Evolutionary conservation across 2,888 invertebrate genomes (phyloP), one percentile per base, ranked within the genome.

Genomic region (Hipparchia semele): DNA sequence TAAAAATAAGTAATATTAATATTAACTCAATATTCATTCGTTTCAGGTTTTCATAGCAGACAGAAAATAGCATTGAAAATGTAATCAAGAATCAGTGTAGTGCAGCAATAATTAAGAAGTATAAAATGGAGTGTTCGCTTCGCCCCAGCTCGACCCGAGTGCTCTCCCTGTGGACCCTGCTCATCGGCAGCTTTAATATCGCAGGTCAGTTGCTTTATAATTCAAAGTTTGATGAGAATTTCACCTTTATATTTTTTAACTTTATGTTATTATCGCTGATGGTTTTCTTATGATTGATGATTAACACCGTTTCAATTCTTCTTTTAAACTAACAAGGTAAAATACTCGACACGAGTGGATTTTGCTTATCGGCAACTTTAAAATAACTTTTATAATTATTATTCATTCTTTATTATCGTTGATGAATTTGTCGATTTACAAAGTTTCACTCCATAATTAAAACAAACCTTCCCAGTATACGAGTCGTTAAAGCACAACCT

Each of bases 151-250:
- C 87, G 58, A 84, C 86, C 68, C 83, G 86, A 77, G 80, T 88
- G 59, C 80, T 90, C 69, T 89, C 91, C 78, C 83, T 91, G 59
- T 91, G 92, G 91, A 86, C 88, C 0, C 77, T 92, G 49, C 79
- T 91, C 33, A 88, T 91, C 68, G 90, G 89, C 70, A 89, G 88
- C 81, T 89, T 91, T 80, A 89, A 89, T 78, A 87, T 90, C 71
- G 88, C 90, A 85, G 91, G 91, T 91, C 73, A 76, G 77, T 77
- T 13, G 56, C 59, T 66, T 72, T 60, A 71, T 71, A 70, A 70
- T 70, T 74, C 66, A 71, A 65, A 70, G 59, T 59, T 71, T 69
- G 59, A 73, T 70, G 72, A 71, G 58, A 66, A 61, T 67, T 72
- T 53, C 67, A 59, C 46, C 62, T 59, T 9, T 58, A 67, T 46